Base-by-base conservation (phyloP, 1,140 invertebrate genomes). In the Cyphomyrmex costatus region DNA sequence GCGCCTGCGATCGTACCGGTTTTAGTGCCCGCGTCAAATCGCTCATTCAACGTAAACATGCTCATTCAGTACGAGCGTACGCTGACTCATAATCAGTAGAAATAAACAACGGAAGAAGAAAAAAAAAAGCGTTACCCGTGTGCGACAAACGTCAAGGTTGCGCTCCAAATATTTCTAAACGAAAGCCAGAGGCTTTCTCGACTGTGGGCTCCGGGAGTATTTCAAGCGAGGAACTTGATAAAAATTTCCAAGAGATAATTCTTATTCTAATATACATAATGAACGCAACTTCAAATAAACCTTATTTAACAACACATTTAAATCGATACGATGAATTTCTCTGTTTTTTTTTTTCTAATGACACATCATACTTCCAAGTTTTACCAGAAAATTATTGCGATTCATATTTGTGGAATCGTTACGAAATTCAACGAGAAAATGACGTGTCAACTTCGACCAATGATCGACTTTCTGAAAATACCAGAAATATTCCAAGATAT, bases 1-100 rank as follows among this genome's bases (percentile, higher is more conserved):
- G 27, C 60, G 27, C 76, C 0, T 21, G 24, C 53, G 53, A n/a
- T 65, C 76, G 51, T 61, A 46, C 56, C 21, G 49, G 71, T 33
- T 74, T 74, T 30, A 74, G 36, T 60, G 24, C 53, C 21, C 12
- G 42, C 58, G 76, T 78, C 58, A 78, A 78, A 78, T 78, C 58
- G 14, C 46, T 66, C 76, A 16, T 79, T 51, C 60, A 51, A 63
- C 42, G 19, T 63, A 49, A 46, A 78, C 42, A 76, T 16, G 30
- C 21, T 61, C 74, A 61, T 61, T 61, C 74, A 60, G 16, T 24
- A n/a, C 53, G 53, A 27, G 14, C 6, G 33, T 14, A 14, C 49
- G 30, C 21, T 77, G 56, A 61, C 56, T 77, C 36, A 49, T 3
- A 49, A 49, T 49, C 46, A 46, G 51, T 60, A 42, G 12, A 14